Conservation (phyloP, 2,888 invertebrate genomes). For the Synanthedon vespiformis region DNA sequence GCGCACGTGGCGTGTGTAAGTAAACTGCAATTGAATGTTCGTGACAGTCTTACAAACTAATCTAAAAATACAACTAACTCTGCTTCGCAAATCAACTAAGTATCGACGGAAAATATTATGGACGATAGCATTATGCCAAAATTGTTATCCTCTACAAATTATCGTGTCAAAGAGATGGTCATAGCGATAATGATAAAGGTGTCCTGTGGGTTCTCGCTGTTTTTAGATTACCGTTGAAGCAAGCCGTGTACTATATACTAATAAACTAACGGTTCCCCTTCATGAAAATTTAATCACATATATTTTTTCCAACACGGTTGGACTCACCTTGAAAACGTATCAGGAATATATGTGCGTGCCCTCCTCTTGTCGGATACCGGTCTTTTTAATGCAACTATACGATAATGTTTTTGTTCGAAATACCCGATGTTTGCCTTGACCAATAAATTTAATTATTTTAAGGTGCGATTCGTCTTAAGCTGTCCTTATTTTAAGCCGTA, state of each 20-base stretch:
- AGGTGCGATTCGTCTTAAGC: constrained; percentile 28
- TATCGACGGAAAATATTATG: too few species aligned
- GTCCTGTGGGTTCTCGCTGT: neutral
- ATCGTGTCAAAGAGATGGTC: too few species aligned
- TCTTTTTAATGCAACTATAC: constrained; percentile 28
- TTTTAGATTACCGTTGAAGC: neutral
- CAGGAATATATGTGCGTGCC: constrained; percentile 1
- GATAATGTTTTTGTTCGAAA: constrained; percentile 3
- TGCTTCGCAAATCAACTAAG: too few species aligned
- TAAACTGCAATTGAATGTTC: neutral
- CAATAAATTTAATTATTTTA: constrained; percentile 28
- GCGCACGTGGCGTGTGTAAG: neutral
- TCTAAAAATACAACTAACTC: too few species aligned
- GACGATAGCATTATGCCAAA: too few species aligned
- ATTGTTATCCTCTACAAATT: too few species aligned
- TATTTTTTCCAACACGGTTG: neutral
- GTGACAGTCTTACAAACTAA: neutral
- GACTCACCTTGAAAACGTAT: neutral
- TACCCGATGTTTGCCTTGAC: constrained; percentile 36
- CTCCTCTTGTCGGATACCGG: constrained; percentile 20
- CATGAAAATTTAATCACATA: neutral
- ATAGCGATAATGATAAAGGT: too few species aligned
- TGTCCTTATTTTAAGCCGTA: constrained; percentile 21
- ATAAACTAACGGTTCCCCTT: neutral
- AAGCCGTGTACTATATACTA: neutral